Evolutionary conservation across 2,797 vertebrate genomes (phyloP), one percentile per base, ranked within the genome.

Genomic region (Ispidina picta): DNA sequence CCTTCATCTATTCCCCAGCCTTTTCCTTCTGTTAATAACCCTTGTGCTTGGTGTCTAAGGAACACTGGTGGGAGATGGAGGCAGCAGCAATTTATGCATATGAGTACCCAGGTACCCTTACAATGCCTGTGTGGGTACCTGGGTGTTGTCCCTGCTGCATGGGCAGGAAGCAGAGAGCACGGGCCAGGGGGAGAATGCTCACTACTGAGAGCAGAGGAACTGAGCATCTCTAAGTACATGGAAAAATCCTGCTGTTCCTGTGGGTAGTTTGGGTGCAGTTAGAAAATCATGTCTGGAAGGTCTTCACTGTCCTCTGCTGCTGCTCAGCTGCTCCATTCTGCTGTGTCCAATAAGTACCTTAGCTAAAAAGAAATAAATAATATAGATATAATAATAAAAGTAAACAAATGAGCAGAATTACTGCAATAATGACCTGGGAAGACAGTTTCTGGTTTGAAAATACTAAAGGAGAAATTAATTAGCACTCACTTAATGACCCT

Each of bases 391-490:
- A 37, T 37, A 37, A 37, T 37, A 37, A 37, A 37, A 37, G 37
- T 37, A 35, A 35, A 35, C 9, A 12, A 37, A 37, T 37, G 33
- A 33, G 33, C 33, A 33, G 33, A 33, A 8, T 33, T 33, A 33
- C 33, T 33, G 37, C 70, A 92, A 29, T 86, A 96, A 95, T 76
- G 56, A 90, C 44, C 25, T 89, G 65, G 52, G 78, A 86, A 75
- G 28, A 72, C 52, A 74, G 74, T 73, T 96, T 77, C 71, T 83
- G 78, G 25, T 72, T 74, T 89, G 54, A 92, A 83, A 93, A 83
- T 90, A 78, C 73, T 88, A 92, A 93, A 88, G 71, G 49, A 76
- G 33, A 89, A 80, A 88, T 91, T 91, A 33, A 76, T 94, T 96
- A 94, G 31, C n/a, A 31, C 16, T 72, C 56, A 43, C 54, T 83